These are phyloP conservation scores for Hylaea fasciaria DNA, from an alignment of 2,888 invertebrate species.

Conservation along the genomic window DNA sequence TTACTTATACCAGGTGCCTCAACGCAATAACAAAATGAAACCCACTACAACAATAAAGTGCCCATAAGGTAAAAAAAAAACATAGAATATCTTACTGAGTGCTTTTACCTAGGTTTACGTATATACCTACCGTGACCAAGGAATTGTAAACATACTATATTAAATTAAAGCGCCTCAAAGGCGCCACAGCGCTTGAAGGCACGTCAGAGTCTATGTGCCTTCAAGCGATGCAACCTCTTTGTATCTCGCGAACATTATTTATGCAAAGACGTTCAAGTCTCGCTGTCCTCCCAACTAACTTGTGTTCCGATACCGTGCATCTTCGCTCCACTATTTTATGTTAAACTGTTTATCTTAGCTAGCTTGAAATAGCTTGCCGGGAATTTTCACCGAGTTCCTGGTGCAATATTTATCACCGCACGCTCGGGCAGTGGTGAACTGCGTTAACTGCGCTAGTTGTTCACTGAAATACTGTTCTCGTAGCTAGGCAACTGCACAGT, in stretches of 20 bases:
- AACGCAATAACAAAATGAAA: not conserved
- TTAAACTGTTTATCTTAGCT: constrained; percentile 18
- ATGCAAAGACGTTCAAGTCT: constrained; percentile 17
- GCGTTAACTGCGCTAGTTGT: no score
- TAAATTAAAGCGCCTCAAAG: constrained; percentile 3
- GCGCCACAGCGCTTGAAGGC: constrained; percentile 18
- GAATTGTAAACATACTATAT: not conserved
- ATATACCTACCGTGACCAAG: no score
- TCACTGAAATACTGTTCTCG: no score
- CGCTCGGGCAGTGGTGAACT: not conserved
- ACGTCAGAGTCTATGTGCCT: not conserved
- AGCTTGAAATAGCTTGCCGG: constrained; percentile 14
- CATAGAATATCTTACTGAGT: no score
- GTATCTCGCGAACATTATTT: constrained; percentile 13
- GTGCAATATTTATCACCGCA: constrained; percentile 11
- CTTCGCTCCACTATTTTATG: constrained; percentile 24
- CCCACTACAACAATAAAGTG: not conserved
- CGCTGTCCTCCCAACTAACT: constrained; percentile 10
- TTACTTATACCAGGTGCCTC: no score
- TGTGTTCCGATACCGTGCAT: constrained; percentile 11
- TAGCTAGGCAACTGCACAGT: no score
- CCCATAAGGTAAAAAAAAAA: no score
- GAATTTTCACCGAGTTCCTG: constrained; percentile 13
- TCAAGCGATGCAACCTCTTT: not conserved
- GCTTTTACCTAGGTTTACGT: no score